Evolutionary conservation across 2,113 vertebrate genomes (phyloP).

Genomic region (Xiphophorus hellerii): DNA sequence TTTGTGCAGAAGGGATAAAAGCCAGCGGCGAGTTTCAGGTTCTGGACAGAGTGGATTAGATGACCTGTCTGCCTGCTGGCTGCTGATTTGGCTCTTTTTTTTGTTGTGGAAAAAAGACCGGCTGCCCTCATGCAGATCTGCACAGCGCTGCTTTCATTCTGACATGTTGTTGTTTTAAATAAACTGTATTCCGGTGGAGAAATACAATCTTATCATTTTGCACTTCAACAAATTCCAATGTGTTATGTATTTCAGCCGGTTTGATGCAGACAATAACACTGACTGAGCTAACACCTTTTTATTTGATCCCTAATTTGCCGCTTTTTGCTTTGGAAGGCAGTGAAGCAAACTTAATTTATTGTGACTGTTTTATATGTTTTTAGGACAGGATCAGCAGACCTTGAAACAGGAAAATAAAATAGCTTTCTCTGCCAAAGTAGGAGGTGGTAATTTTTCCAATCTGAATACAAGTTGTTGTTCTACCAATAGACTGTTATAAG

Average conservation of each 20-base stretch:
- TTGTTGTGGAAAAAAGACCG: slow-evolving; percentile 69
- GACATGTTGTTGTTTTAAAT: not conserved
- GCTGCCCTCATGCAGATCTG: slow-evolving; percentile 52
- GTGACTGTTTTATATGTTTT: too few relatives aligned
- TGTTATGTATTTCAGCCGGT: slow-evolving; percentile 1
- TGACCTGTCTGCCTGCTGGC: slow-evolving; percentile 55
- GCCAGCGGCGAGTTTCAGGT: slow-evolving; percentile 55
- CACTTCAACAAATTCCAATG: not conserved
- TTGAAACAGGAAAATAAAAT: too few relatives aligned
- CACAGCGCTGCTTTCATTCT: slow-evolving; percentile 17
- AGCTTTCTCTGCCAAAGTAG: too few relatives aligned
- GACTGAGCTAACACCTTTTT: not conserved
- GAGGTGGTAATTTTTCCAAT: too few relatives aligned
- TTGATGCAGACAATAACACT: not conserved
- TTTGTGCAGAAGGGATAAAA: slow-evolving; percentile 60
- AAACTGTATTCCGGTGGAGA: not conserved
- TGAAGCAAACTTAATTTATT: not conserved
- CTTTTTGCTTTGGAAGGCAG: not conserved
- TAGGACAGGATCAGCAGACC: too few relatives aligned
- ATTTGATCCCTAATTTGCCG: not conserved
- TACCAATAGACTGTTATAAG: not conserved
- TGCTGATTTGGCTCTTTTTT: slow-evolving; percentile 79
- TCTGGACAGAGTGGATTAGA: slow-evolving; percentile 76
- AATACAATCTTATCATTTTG: not conserved
- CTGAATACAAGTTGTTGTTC: not conserved